Base-by-base conservation (phyloP, 2,113 vertebrate genomes). In the Elachura formosa region DNA sequence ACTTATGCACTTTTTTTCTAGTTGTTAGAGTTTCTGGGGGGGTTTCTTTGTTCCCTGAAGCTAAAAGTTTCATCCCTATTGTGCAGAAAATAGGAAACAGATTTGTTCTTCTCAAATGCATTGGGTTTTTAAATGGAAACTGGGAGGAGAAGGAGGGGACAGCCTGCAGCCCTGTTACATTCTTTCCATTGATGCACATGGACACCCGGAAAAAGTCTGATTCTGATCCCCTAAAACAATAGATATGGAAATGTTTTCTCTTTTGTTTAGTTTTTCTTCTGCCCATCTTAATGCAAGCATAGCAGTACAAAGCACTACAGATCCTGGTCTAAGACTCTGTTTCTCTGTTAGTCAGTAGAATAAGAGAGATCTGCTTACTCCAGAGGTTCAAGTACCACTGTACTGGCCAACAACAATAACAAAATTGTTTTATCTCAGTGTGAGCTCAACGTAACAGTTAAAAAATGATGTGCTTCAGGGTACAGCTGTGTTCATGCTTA, bases 51-150 rank as follows among this genome's bases (percentile, higher is more conserved):
- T 74, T 54, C 75, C 92, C 85, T 34, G 68, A 62, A 95, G 93
- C 87, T 66, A 84, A 36, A 88, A 90, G 46, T 83, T 94, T 29
- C 55, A 74, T 88, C 86, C 67, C 81, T 80, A 95, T 93, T 94
- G 95, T 93, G 89, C 56, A 78, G 82, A 88, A 97, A 96, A 96
- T 95, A 94, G 51, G 67, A 95, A 96, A 90, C 94, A 91, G 71
- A 89, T 78, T 94, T 87, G 46, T 56, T 77, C 71, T 61, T 68
- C 84, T 89, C 48, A 40, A 75, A 85, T 58, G 33, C 79, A 45
- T 64, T 91, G 84, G 79, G 56, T 20, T 52, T 91, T 71, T 96
- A 95, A 85, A 83, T 88, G 89, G 79, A 77, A 93, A 93, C 78
- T 82, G 64, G 38, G 77, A 89, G 66, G 38, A 87, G 84, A 76